Evolutionary conservation across 2,113 vertebrate species (phyloP).

Genomic region (Oreochromis aureus): DNA sequence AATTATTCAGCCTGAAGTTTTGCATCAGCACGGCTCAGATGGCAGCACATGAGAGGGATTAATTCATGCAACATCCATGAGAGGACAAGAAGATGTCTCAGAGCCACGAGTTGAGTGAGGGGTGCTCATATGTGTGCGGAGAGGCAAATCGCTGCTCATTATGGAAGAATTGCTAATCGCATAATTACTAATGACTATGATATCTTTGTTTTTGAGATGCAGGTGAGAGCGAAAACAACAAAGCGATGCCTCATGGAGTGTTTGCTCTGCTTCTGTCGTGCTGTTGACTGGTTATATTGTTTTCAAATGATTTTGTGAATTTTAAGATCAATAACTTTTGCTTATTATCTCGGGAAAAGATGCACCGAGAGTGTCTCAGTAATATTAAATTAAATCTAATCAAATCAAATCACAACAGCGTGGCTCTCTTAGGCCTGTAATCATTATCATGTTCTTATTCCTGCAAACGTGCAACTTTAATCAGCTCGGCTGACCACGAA

Average conservation of each 20-base stretch:
- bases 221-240: background rate
- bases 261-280: background rate
- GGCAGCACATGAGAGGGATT: constrained; percentile 60
- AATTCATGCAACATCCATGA: constrained; percentile 45
- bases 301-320: background rate
- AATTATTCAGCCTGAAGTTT: constrained; percentile 66
- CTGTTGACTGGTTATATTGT: background rate
- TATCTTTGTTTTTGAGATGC: background rate
- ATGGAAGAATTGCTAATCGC: constrained; percentile 5
- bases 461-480: background rate
- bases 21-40: constrained; percentile 58
- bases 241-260: background rate
- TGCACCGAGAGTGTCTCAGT: background rate
- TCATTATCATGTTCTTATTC: background rate
- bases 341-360: background rate
- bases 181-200: background rate
- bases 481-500: background rate
- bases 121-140: background rate
- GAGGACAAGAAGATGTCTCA: constrained; percentile 25
- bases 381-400: background rate
- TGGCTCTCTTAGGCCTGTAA: background rate
- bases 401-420: background rate
- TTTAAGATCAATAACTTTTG: background rate
- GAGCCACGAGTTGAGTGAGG: constrained; percentile 11
- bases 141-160: constrained; percentile 5